phyloP scores from a whole-genome alignment of 1,140 invertebrate genomes.

The Drosophila lacteicornis region DNA sequence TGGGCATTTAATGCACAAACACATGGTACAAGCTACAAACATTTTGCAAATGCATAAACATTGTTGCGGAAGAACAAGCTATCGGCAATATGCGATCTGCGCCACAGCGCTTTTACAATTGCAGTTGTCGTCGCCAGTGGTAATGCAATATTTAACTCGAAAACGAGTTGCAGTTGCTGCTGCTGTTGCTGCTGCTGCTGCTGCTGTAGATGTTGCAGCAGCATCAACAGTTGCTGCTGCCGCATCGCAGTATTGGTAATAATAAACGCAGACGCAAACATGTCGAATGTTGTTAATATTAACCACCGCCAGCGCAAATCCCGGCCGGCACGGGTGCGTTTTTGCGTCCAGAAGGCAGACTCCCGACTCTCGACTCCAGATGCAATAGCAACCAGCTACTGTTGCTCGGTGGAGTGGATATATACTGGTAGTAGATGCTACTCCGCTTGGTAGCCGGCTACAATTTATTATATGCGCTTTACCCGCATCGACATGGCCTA shows the following conservation, averaged over 20 bases:
- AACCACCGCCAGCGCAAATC: constrained; percentile 49
- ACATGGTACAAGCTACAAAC: constrained; percentile 36
- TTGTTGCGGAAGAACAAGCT: constrained; percentile 35
- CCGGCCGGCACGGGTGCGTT: constrained; percentile 28
- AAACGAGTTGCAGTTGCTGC: constrained; percentile 51
- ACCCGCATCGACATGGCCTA: constrained; percentile 73
- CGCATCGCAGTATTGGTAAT: constrained; percentile 51
- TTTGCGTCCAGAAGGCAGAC: constrained; percentile 20
- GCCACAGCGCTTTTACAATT: constrained; percentile 47
- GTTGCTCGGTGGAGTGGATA: constrained; percentile 28
- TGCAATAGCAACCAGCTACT: constrained; percentile 27
- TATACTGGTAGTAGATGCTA: constrained; percentile 24
- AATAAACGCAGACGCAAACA: constrained; percentile 73
- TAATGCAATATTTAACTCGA: constrained; percentile 57
- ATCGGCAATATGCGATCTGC: constrained; percentile 45
- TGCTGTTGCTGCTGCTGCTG: constrained; percentile 30
- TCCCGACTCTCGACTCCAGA: background rate
- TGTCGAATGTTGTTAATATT: constrained; percentile 72
- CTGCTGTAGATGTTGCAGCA: background rate
- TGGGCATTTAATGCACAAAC: constrained; percentile 26
- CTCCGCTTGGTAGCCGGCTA: constrained; percentile 60
- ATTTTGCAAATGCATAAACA: constrained; percentile 45
- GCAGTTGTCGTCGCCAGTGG: constrained; percentile 52
- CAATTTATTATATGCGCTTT: constrained; percentile 79
- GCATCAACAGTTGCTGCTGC: constrained; percentile 1